Evolutionary conservation across 2,888 invertebrate species (phyloP).

Genomic region (Pyrgus malvae): DNA sequence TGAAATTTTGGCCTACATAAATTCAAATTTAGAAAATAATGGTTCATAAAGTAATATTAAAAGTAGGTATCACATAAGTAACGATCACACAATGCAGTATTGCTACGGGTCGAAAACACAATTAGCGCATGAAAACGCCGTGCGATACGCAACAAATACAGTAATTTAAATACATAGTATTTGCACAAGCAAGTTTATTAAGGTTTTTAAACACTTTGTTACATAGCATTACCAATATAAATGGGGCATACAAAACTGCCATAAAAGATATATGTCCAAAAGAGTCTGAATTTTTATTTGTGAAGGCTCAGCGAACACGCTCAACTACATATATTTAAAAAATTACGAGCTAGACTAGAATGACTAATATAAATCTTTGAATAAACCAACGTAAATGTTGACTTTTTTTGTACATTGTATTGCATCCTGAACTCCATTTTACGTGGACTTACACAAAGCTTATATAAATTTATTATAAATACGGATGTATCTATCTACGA

Average conservation of each 20-base stretch:
- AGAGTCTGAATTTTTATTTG: background rate
- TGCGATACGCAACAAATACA: too few species aligned
- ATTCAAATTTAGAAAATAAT: too few species aligned
- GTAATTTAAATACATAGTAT: too few species aligned
- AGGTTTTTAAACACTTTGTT: background rate
- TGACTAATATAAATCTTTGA: background rate
- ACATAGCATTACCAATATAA: constrained; percentile 9
- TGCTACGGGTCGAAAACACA: too few species aligned
- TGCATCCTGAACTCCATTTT: background rate
- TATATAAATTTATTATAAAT: background rate
- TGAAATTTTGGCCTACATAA: background rate
- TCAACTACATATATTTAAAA: background rate
- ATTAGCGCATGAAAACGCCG: too few species aligned
- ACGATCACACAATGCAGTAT: background rate
- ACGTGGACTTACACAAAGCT: background rate
- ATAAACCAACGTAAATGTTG: background rate
- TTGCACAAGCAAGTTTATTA: background rate
- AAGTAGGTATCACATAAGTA: too few species aligned
- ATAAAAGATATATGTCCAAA: constrained; percentile 12
- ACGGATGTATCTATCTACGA: background rate
- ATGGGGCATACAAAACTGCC: constrained; percentile 11
- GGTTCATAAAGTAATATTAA: too few species aligned
- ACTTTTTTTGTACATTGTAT: background rate
- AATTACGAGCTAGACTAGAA: background rate
- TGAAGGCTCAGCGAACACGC: background rate